Evolutionary conservation across 2,888 invertebrate genomes (phyloP).

Genomic region (Drosophila macrothrix): DNA sequence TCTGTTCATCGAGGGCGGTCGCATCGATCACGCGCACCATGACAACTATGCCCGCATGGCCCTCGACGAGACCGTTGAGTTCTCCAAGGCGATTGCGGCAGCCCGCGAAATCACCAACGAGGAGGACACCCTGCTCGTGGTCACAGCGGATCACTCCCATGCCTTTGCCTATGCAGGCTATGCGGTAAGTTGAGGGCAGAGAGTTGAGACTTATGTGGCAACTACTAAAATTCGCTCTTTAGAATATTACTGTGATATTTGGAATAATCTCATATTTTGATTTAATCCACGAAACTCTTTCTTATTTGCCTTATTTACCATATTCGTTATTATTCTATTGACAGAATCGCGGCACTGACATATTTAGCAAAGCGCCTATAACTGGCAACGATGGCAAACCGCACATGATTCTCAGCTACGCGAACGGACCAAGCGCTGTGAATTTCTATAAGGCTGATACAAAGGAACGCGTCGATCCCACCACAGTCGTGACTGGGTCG

Average conservation of each 20-base stretch:
- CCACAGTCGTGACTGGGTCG: slow-evolving; percentile 58
- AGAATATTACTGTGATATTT: background rate
- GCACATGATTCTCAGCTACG: slow-evolving; percentile 90
- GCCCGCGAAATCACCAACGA: slow-evolving; percentile 87
- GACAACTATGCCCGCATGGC: slow-evolving; percentile 80
- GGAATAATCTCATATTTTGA: background rate
- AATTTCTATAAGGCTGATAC: slow-evolving; percentile 70
- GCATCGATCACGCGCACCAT: slow-evolving; percentile 84
- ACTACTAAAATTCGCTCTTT: background rate
- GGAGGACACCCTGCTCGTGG: slow-evolving; percentile 92
- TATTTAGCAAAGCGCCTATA: slow-evolving; percentile 69
- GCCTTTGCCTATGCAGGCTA: slow-evolving; percentile 91
- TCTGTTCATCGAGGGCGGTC: slow-evolving; percentile 90
- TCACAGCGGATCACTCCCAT: slow-evolving; percentile 93
- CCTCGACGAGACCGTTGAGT: slow-evolving; percentile 87
- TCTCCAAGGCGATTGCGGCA: slow-evolving; percentile 89
- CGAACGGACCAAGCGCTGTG: slow-evolving; percentile 90
- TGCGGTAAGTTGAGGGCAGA: slow-evolving; percentile 83
- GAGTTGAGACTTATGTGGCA: background rate
- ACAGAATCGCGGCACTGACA: slow-evolving; percentile 77
- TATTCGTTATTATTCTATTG: background rate
- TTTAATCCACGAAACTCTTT: background rate
- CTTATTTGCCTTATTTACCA: background rate
- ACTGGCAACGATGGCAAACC: slow-evolving; percentile 87
- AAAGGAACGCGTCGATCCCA: slow-evolving; percentile 79